Evolutionary conservation across 2,888 invertebrate species (phyloP), one percentile per base, ranked within the genome.

Genomic region (Hipparchia semele): DNA sequence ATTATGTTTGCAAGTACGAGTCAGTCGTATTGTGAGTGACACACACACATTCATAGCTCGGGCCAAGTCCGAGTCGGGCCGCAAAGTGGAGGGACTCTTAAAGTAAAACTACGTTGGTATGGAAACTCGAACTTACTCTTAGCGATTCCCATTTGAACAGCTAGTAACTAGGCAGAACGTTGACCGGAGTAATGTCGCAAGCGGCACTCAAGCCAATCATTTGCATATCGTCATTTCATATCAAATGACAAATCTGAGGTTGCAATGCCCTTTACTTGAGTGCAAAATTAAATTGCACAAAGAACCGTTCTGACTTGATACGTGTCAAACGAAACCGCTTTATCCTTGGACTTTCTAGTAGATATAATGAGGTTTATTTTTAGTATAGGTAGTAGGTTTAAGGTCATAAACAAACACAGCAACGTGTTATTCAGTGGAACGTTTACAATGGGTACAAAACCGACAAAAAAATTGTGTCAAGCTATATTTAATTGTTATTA

Each of bases 241-340:
- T 74, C 74, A 69, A 69, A 74, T 74, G 72, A 74, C 72, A 68
- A 68, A 69, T 72, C 72, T 72, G 65, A 69, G 60, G 64, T 69
- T 72, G 69, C 74, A 74, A 51, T 56, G 53, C 68, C 60, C 68
- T 68, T 69, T 70, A 72, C 67, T 72, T 74, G 67, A 58, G 56
- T 53, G 61, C 51, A 51, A 70, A 68, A 70, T 33, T 13, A 64
- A 67, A 58, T 59, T 70, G 39, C 54, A 46, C 13, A 65, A 67
- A 54, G 61, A 58, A 68, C 59, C 45, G 56, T 46, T 59, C 49
- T 67, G 49, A 51, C 65, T 67, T 5, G 7, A 51, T 54, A 65
- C 70, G 66, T 71, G 51, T 60, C 61, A 64, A 72, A 64, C 62
- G 23, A 70, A 56, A 46, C 39, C 54, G 70, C 56, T 54, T 6